A percentile compares a stretch with the other conserved stretches of the same genome.
Evolutionary conservation across 1,140 invertebrate species (phyloP).

Genomic region (Yoshiicerus persimilis): DNA sequence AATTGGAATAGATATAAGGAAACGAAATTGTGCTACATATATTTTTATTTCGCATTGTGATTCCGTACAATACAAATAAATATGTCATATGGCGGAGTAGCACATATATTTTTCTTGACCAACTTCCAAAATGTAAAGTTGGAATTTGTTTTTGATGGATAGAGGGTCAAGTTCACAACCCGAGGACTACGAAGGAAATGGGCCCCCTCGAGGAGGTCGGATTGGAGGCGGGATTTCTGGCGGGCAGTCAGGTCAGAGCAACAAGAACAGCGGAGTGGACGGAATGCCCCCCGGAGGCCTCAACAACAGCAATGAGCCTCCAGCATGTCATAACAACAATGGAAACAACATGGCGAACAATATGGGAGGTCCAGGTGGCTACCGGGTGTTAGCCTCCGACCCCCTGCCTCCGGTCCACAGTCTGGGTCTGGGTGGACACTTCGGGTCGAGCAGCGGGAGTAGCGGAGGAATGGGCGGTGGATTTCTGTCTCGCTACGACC

Average conservation of each 20-base stretch:
- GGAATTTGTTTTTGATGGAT: background rate
- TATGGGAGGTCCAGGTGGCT: conserved; percentile 32
- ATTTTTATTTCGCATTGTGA: no score
- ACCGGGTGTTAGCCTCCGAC: conserved; percentile 40
- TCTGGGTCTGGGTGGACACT: conserved; percentile 46
- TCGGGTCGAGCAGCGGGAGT: conserved; percentile 40
- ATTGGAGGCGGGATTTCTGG: conserved; percentile 44
- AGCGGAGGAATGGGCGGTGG: conserved; percentile 33
- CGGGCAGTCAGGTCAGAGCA: conserved; percentile 30
- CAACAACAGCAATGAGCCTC: conserved; percentile 41
- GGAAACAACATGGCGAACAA: conserved; percentile 29
- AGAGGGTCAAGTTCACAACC: conserved; percentile 36
- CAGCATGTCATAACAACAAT: conserved; percentile 34
- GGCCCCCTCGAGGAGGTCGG: conserved; percentile 47
- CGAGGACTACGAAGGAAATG: conserved; percentile 48
- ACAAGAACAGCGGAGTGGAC: conserved; percentile 38
- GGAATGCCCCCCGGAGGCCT: conserved; percentile 41
- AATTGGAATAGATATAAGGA: no score
- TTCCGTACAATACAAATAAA: no score
- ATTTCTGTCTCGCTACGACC: conserved; percentile 40
- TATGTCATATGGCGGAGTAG: no score
- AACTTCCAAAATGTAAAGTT: no score
- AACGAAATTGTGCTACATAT: no score
- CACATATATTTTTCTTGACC: no score
- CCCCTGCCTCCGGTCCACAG: conserved; percentile 48